Base-by-base conservation (phyloP, 2,888 invertebrate species). In the Drosophila ochracea region DNA sequence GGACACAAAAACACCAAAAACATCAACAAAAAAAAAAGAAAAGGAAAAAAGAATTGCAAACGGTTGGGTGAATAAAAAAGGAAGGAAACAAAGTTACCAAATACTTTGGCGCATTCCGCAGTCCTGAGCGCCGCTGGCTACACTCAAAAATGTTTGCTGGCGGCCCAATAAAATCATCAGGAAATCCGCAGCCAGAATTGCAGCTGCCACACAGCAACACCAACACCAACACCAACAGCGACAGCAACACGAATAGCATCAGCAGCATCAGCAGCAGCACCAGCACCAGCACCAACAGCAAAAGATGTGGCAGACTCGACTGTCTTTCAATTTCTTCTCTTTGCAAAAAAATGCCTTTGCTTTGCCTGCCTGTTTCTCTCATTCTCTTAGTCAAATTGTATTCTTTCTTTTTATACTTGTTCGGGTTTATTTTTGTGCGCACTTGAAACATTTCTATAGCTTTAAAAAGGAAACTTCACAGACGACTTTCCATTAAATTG, bases 101-200 rank as follows among this genome's bases (percentile, higher is more conserved):
- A 85, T 90, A 85, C 89, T 85, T 85, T 89, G 83, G 78, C 86
- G 83, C 80, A 85, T 85, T 85, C 85, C 85, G 89, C 83, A 90
- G 85, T 90, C 86, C 66, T 82, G 83, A 68, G 60, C 70, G 88
- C 91, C 84, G 76, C 71, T 77, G 91, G 88, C 91, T 84, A 84
- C 89, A 91, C 91, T 88, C 90, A 91, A 87, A 88, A 90, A 91
- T 84, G 91, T 82, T 89, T 86, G 91, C 86, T 83, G 83, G 81
- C 81, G 77, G 91, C 89, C 89, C 89, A 86, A 86, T 90, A 90
- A 90, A 86, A 86, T 86, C 91, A 90, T 86, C 86, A 86, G 90
- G 83, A 90, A 84, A 85, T 90, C 85, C 90, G 89, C 76, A 90
- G 88, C 85, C 85, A 72, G 82, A 78, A 79, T 75, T 80, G 82